A percentile compares a stretch with the other conserved stretches of the same genome.
Evolutionary conservation across 2,797 vertebrate species (phyloP).

Genomic region (Halcyon badia): DNA sequence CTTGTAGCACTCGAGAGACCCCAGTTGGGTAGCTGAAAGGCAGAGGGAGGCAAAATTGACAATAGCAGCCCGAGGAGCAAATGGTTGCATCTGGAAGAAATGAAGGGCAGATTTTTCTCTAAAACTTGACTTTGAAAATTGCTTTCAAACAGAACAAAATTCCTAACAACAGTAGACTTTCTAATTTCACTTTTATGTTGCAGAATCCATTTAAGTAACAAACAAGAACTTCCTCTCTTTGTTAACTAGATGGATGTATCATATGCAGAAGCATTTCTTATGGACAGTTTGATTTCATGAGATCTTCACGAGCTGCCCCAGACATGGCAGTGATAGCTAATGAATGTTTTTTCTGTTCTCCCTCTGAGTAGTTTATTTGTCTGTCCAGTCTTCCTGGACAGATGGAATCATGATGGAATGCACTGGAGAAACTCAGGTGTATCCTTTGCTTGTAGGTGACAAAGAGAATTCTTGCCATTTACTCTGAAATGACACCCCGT

Average conservation of each 20-base stretch:
- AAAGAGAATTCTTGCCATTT: constrained; percentile 27
- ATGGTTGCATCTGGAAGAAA: constrained; percentile 71
- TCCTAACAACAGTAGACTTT: constrained; percentile 31
- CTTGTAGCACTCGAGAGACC: background rate
- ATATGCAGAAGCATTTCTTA: constrained; percentile 41
- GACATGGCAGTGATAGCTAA: constrained; percentile 33
- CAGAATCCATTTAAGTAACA: constrained; percentile 56
- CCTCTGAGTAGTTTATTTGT: background rate
- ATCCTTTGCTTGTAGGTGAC: constrained; percentile 16
- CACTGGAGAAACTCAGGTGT: constrained; percentile 31
- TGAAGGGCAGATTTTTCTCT: constrained; percentile 66
- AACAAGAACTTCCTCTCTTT: constrained; percentile 44
- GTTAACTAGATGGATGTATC: constrained; percentile 64
- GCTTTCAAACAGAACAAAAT: constrained; percentile 44
- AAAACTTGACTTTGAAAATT: constrained; percentile 74
- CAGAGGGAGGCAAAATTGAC: constrained; percentile 17
- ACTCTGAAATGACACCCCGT: constrained; percentile 27
- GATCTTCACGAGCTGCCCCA: constrained; percentile 39
- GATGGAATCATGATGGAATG: background rate
- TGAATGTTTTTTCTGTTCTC: constrained; percentile 8
- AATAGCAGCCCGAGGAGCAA: constrained; percentile 45
- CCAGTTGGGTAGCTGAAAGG: background rate
- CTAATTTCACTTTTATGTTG: constrained; percentile 62
- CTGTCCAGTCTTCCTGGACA: background rate
- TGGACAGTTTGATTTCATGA: constrained; percentile 59